Evolutionary conservation across 1,140 invertebrate species (phyloP).

Genomic region (Drosophila yakuba): DNA sequence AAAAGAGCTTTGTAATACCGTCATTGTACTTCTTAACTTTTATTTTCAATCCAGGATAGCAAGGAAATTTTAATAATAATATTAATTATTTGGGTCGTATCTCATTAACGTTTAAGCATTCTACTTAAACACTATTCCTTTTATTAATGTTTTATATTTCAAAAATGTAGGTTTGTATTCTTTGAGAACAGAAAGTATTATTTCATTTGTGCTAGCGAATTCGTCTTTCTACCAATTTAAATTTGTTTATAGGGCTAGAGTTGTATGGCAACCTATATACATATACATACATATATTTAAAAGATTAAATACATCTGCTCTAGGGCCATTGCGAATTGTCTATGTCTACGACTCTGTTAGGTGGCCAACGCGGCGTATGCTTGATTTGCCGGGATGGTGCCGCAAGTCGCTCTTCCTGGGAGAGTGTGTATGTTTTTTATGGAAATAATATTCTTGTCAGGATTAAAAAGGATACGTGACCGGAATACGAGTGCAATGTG

Average conservation of each 20-base stretch:
- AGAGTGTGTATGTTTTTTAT: constrained; percentile 64
- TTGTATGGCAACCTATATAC: background rate
- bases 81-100: too few species aligned
- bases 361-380: constrained; percentile 54
- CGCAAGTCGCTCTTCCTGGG: constrained; percentile 1
- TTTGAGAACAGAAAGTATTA: background rate
- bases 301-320: constrained; percentile 46
- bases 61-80: too few species aligned
- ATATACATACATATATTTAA: constrained; percentile 2
- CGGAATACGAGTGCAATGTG: constrained; percentile 75
- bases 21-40: too few species aligned
- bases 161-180: background rate
- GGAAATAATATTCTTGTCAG: constrained; percentile 84
- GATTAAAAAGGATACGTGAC: constrained; percentile 84
- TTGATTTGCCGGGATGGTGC: constrained; percentile 50
- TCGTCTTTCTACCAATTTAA: background rate
- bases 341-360: constrained; percentile 55
- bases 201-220: background rate
- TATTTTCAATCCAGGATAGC: too few species aligned
- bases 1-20: too few species aligned
- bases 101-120: too few species aligned
- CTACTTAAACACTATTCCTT: too few species aligned
- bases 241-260: constrained; percentile 2
- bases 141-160: too few species aligned
- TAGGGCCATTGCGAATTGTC: constrained; percentile 24